Evolutionary conservation across 1,140 invertebrate species (phyloP).

Genomic region (Brachystomella parvula): DNA sequence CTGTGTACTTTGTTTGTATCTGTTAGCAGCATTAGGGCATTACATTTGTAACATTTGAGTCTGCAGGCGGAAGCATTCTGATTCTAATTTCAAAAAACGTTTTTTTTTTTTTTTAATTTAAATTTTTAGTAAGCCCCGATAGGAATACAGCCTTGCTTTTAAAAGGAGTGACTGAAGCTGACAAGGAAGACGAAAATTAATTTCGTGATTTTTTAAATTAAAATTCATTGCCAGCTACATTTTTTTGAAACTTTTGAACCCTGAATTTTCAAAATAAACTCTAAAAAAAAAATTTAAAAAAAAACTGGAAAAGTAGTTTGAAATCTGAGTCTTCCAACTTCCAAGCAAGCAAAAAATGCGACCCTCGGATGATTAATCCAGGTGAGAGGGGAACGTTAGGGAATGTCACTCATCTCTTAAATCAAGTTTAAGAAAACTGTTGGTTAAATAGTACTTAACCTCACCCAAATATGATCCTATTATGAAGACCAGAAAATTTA

Average conservation of each 20-base stretch:
- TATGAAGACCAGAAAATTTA: no score
- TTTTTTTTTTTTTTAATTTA: no score
- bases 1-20: neutral
- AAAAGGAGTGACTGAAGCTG: slow-evolving; percentile 25
- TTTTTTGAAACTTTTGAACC: neutral
- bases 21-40: neutral
- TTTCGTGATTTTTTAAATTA: neutral
- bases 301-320: no score
- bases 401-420: no score
- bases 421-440: no score
- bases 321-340: no score
- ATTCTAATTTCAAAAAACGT: neutral
- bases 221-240: neutral
- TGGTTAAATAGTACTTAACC: no score
- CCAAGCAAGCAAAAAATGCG: no score
- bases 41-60: neutral
- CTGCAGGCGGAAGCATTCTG: neutral
- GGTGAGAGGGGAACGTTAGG: no score
- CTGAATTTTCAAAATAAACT: neutral
- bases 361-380: no score
- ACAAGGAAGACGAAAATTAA: neutral
- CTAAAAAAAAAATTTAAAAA: neutral
- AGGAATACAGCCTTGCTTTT: slow-evolving; percentile 24
- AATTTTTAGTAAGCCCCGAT: slow-evolving; percentile 21
- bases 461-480: no score